Percentiles rank a stretch among this genome's conserved stretches.
Conservation (phyloP, 2,888 invertebrate species). For the Margaritifera margaritifera region DNA sequence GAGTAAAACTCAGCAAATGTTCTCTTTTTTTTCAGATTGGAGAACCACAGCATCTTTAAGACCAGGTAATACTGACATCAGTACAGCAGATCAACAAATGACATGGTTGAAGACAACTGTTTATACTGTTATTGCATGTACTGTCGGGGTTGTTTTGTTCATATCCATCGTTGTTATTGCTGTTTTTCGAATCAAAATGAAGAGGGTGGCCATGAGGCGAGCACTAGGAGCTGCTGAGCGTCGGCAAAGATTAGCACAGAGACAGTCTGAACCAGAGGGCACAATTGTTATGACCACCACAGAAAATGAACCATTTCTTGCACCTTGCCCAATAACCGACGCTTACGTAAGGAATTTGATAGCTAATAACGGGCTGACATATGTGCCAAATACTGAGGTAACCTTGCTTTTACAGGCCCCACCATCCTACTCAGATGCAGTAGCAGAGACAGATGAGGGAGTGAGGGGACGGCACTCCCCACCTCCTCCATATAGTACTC, state of each 20-base stretch:
- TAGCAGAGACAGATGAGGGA: slow-evolving; percentile 30
- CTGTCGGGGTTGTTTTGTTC: slow-evolving; percentile 60
- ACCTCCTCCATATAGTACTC: slow-evolving; percentile 62
- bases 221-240: slow-evolving; percentile 38
- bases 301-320: slow-evolving; percentile 41
- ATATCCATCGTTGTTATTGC: slow-evolving; percentile 62
- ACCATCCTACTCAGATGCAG: slow-evolving; percentile 60
- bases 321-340: too few species aligned
- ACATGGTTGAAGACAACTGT: slow-evolving; percentile 64
- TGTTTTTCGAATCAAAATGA: slow-evolving; percentile 63
- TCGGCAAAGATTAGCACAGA: slow-evolving; percentile 5
- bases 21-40: too few species aligned
- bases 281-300: slow-evolving; percentile 6
- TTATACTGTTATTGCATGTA: slow-evolving; percentile 63
- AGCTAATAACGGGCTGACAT: slow-evolving; percentile 65
- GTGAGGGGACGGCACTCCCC: slow-evolving; percentile 42
- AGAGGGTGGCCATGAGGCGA: slow-evolving; percentile 47
- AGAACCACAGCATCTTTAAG: too few species aligned
- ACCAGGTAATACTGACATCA: too few species aligned
- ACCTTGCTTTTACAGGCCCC: slow-evolving; percentile 48
- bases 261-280: slow-evolving; percentile 15
- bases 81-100: slow-evolving; percentile 40
- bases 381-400: slow-evolving; percentile 53
- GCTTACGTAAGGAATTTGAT: slow-evolving; percentile 62
- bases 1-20: too few species aligned